Conservation (phyloP, 2,888 invertebrate genomes). For the Operophtera brumata region DNA sequence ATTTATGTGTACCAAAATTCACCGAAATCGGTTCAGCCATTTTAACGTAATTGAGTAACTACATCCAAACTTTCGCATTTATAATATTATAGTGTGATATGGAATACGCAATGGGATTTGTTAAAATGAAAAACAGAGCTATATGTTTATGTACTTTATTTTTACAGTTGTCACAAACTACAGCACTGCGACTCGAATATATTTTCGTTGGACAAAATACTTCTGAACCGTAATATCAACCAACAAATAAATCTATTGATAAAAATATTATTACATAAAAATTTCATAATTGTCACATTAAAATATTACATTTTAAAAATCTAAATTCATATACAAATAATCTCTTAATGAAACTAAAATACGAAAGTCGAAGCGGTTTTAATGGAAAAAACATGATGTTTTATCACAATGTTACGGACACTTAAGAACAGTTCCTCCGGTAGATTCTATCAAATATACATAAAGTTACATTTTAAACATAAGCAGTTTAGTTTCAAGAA, state of each 20-base stretch:
- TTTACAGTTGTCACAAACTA: slow-evolving; percentile 76
- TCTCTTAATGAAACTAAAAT: slow-evolving; percentile 73
- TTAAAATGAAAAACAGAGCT: slow-evolving; percentile 43
- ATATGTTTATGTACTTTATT: slow-evolving; percentile 67
- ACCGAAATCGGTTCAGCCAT: too few relatives aligned
- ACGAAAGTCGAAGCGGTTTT: slow-evolving; percentile 69
- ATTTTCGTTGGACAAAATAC: slow-evolving; percentile 74
- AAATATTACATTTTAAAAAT: slow-evolving; percentile 68
- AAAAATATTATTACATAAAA: slow-evolving; percentile 59
- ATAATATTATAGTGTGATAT: too few relatives aligned
- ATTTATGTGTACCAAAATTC: too few relatives aligned
- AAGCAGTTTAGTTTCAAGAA: slow-evolving; percentile 71
- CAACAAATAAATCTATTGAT: slow-evolving; percentile 72
- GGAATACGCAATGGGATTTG: too few relatives aligned
- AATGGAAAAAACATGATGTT: slow-evolving; percentile 75
- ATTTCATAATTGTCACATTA: slow-evolving; percentile 69
- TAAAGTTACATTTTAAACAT: slow-evolving; percentile 73
- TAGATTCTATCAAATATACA: slow-evolving; percentile 77
- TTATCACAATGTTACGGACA: slow-evolving; percentile 80
- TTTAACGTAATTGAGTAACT: too few relatives aligned
- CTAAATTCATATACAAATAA: slow-evolving; percentile 79
- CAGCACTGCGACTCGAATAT: slow-evolving; percentile 75
- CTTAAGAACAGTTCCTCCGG: slow-evolving; percentile 59
- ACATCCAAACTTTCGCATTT: too few relatives aligned
- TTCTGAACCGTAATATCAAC: slow-evolving; percentile 62